phyloP scores from a whole-genome alignment of 2,888 invertebrate genomes.

The Campoplex nolae region DNA sequence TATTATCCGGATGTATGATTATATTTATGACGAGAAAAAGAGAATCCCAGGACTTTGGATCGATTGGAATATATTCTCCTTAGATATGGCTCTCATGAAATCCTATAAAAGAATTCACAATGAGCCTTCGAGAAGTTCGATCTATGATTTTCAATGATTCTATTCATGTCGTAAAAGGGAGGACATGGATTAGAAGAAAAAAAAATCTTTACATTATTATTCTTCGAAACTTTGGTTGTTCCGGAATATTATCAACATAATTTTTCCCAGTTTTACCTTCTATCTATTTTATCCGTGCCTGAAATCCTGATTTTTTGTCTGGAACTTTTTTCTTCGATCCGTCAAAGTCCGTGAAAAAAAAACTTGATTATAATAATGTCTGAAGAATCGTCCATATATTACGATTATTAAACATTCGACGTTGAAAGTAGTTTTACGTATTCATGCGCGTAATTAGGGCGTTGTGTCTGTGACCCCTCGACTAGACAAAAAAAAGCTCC shows the following conservation, averaged over 20 bases:
- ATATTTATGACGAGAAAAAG: conserved; percentile 16
- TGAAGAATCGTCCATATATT: background rate
- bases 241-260: background rate
- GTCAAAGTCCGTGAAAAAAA: background rate
- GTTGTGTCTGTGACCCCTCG: conserved; percentile 25
- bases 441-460: conserved; percentile 64
- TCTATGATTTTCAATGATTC: conserved; percentile 11
- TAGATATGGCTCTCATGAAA: conserved; percentile 18
- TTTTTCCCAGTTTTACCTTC: background rate
- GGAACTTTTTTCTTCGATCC: background rate
- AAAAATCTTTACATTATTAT: background rate
- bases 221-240: background rate
- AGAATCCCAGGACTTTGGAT: conserved; percentile 20
- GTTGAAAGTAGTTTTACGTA: conserved; percentile 60
- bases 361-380: background rate
- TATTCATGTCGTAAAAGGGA: background rate
- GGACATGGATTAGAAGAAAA: background rate
- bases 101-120: conserved; percentile 32
- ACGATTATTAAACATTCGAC: conserved; percentile 26
- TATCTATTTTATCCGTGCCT: background rate
- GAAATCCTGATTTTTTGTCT: background rate
- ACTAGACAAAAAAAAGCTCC: conserved; percentile 23
- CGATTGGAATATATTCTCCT: conserved; percentile 34
- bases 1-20: conserved; percentile 57
- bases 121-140: conserved; percentile 30